Evolutionary conservation across 2,113 vertebrate species (phyloP).

Genomic region (Hyperopisus bebe): DNA sequence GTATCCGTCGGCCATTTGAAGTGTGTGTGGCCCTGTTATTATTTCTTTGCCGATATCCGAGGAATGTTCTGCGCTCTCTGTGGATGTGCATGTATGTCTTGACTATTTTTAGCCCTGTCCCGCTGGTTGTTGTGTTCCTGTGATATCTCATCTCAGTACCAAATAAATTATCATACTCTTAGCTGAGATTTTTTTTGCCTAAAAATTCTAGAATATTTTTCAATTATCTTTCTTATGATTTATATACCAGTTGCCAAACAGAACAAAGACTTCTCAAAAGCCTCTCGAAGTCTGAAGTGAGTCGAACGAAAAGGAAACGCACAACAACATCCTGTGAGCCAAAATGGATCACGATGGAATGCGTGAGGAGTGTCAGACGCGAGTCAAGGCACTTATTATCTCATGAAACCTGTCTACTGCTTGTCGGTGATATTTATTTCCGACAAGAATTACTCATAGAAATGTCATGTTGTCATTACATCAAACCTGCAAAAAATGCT

Average conservation of each 20-base stretch:
- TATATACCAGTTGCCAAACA: neutral
- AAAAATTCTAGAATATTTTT: neutral
- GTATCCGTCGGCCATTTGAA: conserved; percentile 2
- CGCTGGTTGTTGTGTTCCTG: conserved; percentile 40
- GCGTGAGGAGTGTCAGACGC: neutral
- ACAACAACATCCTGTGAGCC: neutral
- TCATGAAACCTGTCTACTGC: neutral
- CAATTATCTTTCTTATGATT: neutral
- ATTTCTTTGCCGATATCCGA: conserved; percentile 51
- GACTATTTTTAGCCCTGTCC: conserved; percentile 53
- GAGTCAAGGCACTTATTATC: neutral
- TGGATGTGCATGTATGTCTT: conserved; percentile 64
- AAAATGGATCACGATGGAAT: neutral
- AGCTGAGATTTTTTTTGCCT: conserved; percentile 30
- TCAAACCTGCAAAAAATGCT: neutral
- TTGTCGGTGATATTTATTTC: neutral
- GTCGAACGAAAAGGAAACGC: neutral
- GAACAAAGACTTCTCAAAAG: neutral
- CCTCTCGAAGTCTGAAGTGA: neutral
- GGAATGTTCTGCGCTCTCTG: conserved; percentile 55
- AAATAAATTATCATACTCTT: conserved; percentile 54
- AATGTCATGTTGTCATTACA: neutral
- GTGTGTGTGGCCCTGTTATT: conserved; percentile 28
- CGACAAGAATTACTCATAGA: neutral
- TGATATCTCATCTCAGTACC: conserved; percentile 51